These are phyloP conservation scores for Helobdella robusta DNA, from an alignment of 2,888 invertebrate species.

Conservation along the genomic window DNA sequence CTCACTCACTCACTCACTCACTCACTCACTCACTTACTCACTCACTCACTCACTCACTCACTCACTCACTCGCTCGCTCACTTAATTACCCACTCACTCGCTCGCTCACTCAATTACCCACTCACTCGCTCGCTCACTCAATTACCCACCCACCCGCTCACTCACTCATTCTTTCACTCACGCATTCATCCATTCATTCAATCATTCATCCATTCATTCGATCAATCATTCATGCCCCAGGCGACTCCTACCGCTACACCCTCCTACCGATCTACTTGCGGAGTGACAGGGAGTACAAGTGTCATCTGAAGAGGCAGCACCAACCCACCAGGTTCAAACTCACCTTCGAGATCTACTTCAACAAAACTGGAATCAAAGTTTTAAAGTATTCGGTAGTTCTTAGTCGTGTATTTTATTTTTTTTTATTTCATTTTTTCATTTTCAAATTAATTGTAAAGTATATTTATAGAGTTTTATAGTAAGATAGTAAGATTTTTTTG, in stretches of 20 bases:
- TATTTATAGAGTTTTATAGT: too few relatives aligned
- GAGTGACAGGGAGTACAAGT: constrained; percentile 38
- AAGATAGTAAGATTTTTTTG: too few relatives aligned
- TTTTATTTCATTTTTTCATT: too few relatives aligned
- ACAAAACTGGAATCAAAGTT: constrained; percentile 23
- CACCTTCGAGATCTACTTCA: constrained; percentile 36
- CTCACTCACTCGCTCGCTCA: constrained; percentile 4
- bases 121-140: constrained; percentile 4
- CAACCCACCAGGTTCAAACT: constrained; percentile 36
- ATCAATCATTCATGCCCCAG: constrained; percentile 32
- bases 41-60: constrained; percentile 4
- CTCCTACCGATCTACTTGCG: constrained; percentile 40
- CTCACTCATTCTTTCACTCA: constrained; percentile 1
- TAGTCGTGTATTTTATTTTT: neutral
- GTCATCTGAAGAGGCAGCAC: constrained; percentile 40
- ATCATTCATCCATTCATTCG: neutral
- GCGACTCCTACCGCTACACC: constrained; percentile 41
- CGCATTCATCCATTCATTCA: neutral
- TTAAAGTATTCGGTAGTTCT: too few relatives aligned
- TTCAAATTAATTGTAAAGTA: too few relatives aligned
- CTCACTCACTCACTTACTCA: constrained; percentile 4
- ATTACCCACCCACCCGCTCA: constrained; percentile 1
- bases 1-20: constrained; percentile 15
- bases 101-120: constrained; percentile 1
- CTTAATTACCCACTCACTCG: constrained; percentile 1